Percentiles rank a stretch among this genome's conserved stretches.
Evolutionary conservation across 2,888 invertebrate species (phyloP).

Genomic region (Leptarthrus brevirostris): DNA sequence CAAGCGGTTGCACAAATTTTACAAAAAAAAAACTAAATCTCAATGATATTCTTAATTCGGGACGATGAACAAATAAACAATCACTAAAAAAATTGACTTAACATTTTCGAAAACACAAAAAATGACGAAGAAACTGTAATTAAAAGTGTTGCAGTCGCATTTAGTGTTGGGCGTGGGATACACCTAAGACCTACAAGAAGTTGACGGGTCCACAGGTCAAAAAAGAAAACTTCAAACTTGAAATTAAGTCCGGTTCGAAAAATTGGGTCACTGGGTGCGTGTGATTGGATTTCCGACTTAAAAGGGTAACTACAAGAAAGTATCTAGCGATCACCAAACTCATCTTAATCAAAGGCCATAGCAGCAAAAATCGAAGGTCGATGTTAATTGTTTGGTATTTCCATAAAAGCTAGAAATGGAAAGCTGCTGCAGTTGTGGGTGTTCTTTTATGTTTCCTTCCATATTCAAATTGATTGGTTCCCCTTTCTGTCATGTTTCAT

Average conservation of each 20-base stretch:
- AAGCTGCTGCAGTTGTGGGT: conserved; percentile 3
- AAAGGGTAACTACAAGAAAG: not conserved
- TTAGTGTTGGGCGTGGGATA: not conserved
- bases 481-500: not conserved
- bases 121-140: no score
- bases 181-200: not conserved
- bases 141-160: no score
- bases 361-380: not conserved
- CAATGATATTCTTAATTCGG: no score
- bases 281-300: not conserved
- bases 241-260: not conserved
- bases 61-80: no score
- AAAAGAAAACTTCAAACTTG: not conserved
- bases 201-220: not conserved
- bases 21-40: no score
- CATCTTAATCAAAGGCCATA: not conserved
- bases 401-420: conserved; percentile 10
- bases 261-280: conserved; percentile 31
- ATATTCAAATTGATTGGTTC: not conserved
- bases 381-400: not conserved
- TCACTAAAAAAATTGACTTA: no score
- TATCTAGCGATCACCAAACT: not conserved
- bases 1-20: no score
- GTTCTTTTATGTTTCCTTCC: not conserved
- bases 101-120: no score